Evolutionary conservation across 2,888 invertebrate genomes (phyloP).

Genomic region (Tupiocoris notatus): DNA sequence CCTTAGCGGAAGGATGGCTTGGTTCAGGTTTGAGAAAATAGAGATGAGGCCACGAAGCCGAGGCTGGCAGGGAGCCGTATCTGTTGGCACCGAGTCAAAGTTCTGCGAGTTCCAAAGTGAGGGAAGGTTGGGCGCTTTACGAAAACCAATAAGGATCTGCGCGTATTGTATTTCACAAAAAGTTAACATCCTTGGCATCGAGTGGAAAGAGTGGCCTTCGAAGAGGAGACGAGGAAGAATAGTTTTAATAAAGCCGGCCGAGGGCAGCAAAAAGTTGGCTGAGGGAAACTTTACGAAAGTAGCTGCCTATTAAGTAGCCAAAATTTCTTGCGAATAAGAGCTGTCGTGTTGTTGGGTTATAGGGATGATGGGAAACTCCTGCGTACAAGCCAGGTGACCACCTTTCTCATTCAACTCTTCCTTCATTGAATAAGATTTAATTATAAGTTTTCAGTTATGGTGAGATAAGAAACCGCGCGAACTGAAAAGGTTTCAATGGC

Average conservation of each 20-base stretch:
- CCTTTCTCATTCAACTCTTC: not conserved
- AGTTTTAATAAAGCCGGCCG: not conserved
- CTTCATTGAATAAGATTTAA: not conserved
- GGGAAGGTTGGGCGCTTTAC: not conserved
- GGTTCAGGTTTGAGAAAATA: no score
- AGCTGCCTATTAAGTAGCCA: not conserved
- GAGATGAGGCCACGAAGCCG: not conserved
- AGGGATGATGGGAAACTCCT: not conserved
- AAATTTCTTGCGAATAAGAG: not conserved
- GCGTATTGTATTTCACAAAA: not conserved
- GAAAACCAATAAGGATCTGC: not conserved
- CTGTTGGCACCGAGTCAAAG: not conserved
- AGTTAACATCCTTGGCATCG: not conserved
- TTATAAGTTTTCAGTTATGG: not conserved
- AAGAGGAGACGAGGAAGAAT: not conserved
- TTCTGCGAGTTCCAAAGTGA: not conserved
- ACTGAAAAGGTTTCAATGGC: not conserved
- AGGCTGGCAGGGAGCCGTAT: not conserved
- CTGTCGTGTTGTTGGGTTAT: not conserved
- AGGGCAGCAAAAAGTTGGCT: not conserved
- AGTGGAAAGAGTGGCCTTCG: not conserved
- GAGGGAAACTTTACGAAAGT: not conserved
- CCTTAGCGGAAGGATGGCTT: not conserved
- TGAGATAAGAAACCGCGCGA: not conserved
- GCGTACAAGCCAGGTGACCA: not conserved